These are phyloP conservation scores for Akabosia matsudoensis DNA, from an alignment of 1,140 invertebrate species.

Conservation along the genomic window DNA sequence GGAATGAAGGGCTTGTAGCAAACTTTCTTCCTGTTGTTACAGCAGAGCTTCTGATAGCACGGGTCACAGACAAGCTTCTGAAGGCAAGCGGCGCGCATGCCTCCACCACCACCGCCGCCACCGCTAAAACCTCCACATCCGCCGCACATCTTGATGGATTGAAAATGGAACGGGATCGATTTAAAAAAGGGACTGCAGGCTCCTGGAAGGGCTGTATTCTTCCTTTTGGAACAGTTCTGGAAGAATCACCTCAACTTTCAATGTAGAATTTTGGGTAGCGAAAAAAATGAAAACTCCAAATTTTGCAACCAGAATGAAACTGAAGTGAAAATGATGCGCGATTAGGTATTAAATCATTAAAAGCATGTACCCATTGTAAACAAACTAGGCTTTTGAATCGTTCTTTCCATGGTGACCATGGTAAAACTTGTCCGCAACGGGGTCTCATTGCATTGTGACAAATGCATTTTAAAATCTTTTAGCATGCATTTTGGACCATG, in stretches of 20 bases:
- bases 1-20: slow-evolving; percentile 46
- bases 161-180: neutral
- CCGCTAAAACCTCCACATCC: slow-evolving; percentile 13
- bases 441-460: no score
- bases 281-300: neutral
- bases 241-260: neutral
- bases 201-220: neutral
- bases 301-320: neutral
- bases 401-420: no score
- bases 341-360: no score
- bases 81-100: neutral
- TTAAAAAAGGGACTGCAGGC: neutral
- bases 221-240: neutral
- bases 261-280: neutral
- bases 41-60: slow-evolving; percentile 45
- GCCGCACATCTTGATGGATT: slow-evolving; percentile 1
- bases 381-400: no score
- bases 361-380: no score
- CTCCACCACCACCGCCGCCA: neutral
- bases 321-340: neutral
- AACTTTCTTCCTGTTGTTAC: slow-evolving; percentile 33
- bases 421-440: no score
- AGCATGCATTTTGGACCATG: no score
- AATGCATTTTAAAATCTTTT: no score
- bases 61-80: slow-evolving; percentile 28